Conservation (phyloP, 2,113 vertebrate species). For the Gobiocypris rarus region DNA sequence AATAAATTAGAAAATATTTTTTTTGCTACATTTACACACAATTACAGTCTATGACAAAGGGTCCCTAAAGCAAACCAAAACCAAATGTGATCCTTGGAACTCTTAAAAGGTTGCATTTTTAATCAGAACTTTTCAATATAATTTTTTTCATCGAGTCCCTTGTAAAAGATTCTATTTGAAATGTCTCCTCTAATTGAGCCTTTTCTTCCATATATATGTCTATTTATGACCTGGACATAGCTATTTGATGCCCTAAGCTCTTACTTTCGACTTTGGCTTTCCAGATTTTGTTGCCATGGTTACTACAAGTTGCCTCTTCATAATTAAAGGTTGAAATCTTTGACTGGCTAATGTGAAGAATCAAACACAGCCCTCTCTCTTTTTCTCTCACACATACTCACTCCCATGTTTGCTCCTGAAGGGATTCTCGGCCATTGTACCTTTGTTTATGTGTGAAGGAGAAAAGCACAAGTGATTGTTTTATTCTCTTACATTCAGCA, state of each 20-base stretch:
- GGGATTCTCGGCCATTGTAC: background rate
- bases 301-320: conserved; percentile 63
- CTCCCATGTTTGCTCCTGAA: background rate
- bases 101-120: background rate
- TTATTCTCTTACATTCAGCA: conserved; percentile 57
- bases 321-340: conserved; percentile 75
- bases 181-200: too few species aligned
- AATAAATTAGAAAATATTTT: too few species aligned
- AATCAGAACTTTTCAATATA: background rate
- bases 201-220: background rate
- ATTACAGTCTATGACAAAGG: too few species aligned
- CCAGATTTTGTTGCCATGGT: conserved; percentile 71
- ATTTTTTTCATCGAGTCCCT: background rate
- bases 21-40: too few species aligned
- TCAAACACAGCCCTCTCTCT: conserved; percentile 23
- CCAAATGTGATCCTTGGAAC: background rate
- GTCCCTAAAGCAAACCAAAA: too few species aligned
- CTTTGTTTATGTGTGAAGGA: conserved; percentile 39
- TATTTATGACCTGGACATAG: conserved; percentile 53
- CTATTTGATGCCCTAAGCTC: conserved; percentile 49
- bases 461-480: conserved; percentile 32
- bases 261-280: conserved; percentile 59
- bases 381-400: conserved; percentile 6
- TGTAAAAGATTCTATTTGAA: too few species aligned
- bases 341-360: conserved; percentile 48